These are phyloP conservation scores for Holotrichia oblita DNA, from an alignment of 1,140 invertebrate genomes.

Conservation along the genomic window DNA sequence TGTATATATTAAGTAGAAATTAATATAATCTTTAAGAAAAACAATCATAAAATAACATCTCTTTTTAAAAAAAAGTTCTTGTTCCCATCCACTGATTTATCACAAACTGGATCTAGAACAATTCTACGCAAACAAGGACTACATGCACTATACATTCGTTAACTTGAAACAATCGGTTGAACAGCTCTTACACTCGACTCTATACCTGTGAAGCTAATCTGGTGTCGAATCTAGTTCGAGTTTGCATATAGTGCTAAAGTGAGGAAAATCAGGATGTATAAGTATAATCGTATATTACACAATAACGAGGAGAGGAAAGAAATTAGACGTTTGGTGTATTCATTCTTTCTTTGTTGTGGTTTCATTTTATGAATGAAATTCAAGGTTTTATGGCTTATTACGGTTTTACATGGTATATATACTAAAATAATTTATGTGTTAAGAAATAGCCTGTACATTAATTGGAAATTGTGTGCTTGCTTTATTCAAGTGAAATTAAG, in stretches of 20 bases:
- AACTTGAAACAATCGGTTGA: background rate
- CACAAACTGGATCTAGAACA: background rate
- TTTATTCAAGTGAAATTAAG: no score
- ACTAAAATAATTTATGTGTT: no score
- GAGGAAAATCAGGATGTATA: constrained; percentile 10
- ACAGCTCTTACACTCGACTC: background rate
- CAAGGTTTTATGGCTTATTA: no score
- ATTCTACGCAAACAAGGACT: background rate
- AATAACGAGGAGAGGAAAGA: background rate
- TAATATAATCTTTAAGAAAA: no score
- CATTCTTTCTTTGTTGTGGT: no score
- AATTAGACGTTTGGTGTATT: background rate
- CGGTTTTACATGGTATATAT: no score
- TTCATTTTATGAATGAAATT: no score
- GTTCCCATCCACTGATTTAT: constrained; percentile 7
- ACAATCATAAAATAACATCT: background rate
- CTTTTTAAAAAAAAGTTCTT: background rate
- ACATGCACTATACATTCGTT: background rate
- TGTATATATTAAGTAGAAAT: no score
- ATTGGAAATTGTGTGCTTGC: no score
- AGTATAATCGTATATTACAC: background rate
- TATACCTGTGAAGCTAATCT: background rate
- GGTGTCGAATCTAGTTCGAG: background rate
- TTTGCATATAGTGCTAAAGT: constrained; percentile 1
- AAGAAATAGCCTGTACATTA: no score